phyloP scores from a whole-genome alignment of 2,888 invertebrate genomes.

The Diplazon laetatorius region DNA sequence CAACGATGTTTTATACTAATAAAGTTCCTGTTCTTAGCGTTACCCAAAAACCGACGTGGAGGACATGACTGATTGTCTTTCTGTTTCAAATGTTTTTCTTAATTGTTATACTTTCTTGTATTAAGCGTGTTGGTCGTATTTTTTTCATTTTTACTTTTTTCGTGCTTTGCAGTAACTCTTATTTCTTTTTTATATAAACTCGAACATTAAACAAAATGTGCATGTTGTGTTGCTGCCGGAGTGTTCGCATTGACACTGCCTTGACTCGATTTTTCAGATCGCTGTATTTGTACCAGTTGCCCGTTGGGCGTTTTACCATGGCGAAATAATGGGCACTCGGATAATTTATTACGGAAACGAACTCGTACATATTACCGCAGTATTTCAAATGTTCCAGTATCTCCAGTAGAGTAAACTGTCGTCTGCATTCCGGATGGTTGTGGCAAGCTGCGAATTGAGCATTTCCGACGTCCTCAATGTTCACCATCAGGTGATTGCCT shows the following conservation, averaged over 20 bases:
- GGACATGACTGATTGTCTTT: neutral
- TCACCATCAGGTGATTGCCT: slow-evolving; percentile 28
- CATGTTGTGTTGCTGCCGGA: slow-evolving; percentile 25
- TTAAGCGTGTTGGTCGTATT: neutral
- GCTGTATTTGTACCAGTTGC: slow-evolving; percentile 50
- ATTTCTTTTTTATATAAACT: no score
- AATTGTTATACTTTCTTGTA: neutral
- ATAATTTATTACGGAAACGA: slow-evolving; percentile 42
- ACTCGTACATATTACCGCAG: slow-evolving; percentile 8
- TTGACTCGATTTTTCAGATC: slow-evolving; percentile 19
- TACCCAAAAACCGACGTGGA: slow-evolving; percentile 3
- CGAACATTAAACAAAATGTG: slow-evolving; percentile 30
- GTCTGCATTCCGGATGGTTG: slow-evolving; percentile 25
- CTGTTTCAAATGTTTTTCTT: neutral
- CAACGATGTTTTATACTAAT: no score
- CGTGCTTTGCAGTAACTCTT: no score
- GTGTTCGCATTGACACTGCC: slow-evolving; percentile 4
- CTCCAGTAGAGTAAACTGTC: slow-evolving; percentile 32
- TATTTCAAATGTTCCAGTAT: slow-evolving; percentile 26
- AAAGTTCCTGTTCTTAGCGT: slow-evolving; percentile 4
- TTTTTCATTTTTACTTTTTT: neutral
- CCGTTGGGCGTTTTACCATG: slow-evolving; percentile 35
- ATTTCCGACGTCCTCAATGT: slow-evolving; percentile 36
- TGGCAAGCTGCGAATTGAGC: slow-evolving; percentile 17
- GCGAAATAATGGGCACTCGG: slow-evolving; percentile 38